Base-by-base conservation (phyloP, 2,113 vertebrate genomes). In the Nycticebus coucang region DNA sequence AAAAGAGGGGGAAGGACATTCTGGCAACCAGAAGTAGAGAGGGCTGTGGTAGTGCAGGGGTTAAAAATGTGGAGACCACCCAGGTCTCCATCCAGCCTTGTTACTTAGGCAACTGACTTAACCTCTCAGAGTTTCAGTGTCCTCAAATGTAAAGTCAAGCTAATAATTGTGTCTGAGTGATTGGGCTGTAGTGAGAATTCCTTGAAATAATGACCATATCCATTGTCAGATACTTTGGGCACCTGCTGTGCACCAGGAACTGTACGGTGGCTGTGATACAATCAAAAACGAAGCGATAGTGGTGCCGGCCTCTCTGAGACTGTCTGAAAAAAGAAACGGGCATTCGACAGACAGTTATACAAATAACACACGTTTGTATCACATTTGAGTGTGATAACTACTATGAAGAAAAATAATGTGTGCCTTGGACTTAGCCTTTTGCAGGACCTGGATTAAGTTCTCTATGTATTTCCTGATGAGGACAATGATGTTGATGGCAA, bases 211-310 rank as follows among this genome's bases (percentile, higher is more conserved):
- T 30, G 62, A 64, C 64, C 53, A 4, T 66, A 15, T 75, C 66
- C 33, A 13, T 28, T 4, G 15, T 57, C 71, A 45, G 35, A 30
- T 57, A 24, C 33, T 72, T 37, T 55, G 81, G 92, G 74, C 45
- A 55, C 24, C 89, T 77, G 7, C 72, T 71, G 3, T 64, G 92
- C 71, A 41, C 41, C 80, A 17, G 55, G 37, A 17, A 7, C 59
- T n/a, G 13, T 7, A 4, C 24, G 7, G 11, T 5, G 21, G 5
- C 9, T 24, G 1, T 4, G 68, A 53, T 3, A 19, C 0, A 66
- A 45, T 62, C 69, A 57, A 24, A 59, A 50, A 26, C 7, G 10
- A 5, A 53, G 21, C 12, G 21, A 37, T 26, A 41, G 5, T 2
- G 2, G 10, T 10, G 33, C 33, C 77, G n/a, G 17, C 30, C 82